Base-by-base conservation (phyloP, 2,113 vertebrate species). In the Aspiorhynchus laticeps region DNA sequence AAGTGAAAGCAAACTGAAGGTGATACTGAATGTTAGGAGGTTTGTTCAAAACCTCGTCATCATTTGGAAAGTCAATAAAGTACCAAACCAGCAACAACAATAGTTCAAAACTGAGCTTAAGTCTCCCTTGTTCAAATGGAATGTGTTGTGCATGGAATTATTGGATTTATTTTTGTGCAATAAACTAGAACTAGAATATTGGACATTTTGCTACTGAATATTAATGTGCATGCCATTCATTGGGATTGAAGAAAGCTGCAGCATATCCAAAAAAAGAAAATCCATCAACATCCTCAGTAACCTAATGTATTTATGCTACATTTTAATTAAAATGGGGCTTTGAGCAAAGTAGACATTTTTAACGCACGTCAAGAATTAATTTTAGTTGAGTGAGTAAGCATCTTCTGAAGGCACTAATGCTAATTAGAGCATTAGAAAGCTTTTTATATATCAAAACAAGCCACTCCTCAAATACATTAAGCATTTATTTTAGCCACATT, bases 381-480 rank as follows among this genome's bases (percentile, higher is more conserved):
- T 87, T 48, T 84, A 67, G 51, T 86, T 48, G 86, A 67, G 53
- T 85, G 77, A 46, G 59, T 8, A 41, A 87, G 33, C 67, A 26
- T 85, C 88, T 77, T 82, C 69, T 77, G 56, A 71, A 89, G 73
- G 67, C 85, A 80, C 63, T 85, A 73, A 73, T 69, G 83, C 76
- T 90, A 90, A 91, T 90, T 87, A 80, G 67, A 88, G 79, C 87
- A 85, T 87, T 80, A 84, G 84, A 90, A 87, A 80, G 79, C 48
- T 82, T 51, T 85, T 87, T 43, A 21, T 7, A 38, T 36, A 89
- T 88, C 56, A 85, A 87, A 89, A 85, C 80, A 75, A 80, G 74
- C 75, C 61, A 75, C 67, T 38, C 79, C 41, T 74, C 6, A 24
- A 87, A 78, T 41, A 53, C 28, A 87, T 86, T 48, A 82, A 89